Evolutionary conservation across 2,888 invertebrate species (phyloP).

Genomic region (Tetramorium bicarinatum): DNA sequence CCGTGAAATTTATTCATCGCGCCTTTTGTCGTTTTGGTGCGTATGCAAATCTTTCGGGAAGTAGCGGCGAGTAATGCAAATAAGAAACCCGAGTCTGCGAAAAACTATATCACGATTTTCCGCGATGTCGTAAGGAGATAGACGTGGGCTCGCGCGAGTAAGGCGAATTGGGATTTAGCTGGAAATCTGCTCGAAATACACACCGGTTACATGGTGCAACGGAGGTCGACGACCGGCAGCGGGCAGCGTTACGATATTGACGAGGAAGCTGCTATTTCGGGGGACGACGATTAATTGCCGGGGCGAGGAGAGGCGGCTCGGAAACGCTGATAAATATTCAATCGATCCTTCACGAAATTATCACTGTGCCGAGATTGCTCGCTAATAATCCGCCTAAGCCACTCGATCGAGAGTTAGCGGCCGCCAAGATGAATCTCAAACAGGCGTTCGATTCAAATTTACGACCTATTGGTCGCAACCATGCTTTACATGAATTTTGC

Average conservation of each 20-base stretch:
- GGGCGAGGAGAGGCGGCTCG: slow-evolving; percentile 18
- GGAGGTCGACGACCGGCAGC: slow-evolving; percentile 66
- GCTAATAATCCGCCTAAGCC: neutral
- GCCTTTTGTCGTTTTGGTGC: neutral
- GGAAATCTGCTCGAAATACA: slow-evolving; percentile 67
- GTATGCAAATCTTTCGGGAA: slow-evolving; percentile 6
- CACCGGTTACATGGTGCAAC: slow-evolving; percentile 45
- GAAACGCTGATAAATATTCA: slow-evolving; percentile 66
- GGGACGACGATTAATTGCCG: slow-evolving; percentile 65
- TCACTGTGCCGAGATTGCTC: slow-evolving; percentile 11
- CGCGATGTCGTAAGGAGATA: slow-evolving; percentile 18
- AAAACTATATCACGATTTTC: neutral
- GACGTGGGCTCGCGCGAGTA: neutral
- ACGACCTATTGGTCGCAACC: neutral
- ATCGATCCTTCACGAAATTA: slow-evolving; percentile 47
- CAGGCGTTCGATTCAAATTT: neutral
- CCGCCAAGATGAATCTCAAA: neutral
- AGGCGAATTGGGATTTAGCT: slow-evolving; percentile 54
- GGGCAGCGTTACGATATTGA: slow-evolving; percentile 71
- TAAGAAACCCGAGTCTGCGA: neutral
- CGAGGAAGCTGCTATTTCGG: slow-evolving; percentile 71
- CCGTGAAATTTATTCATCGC: neutral
- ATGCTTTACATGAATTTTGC: neutral
- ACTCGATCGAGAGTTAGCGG: neutral
- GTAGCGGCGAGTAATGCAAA: slow-evolving; percentile 2